phyloP scores from a whole-genome alignment of 1,140 invertebrate species.

The Drosophila repletoides region DNA sequence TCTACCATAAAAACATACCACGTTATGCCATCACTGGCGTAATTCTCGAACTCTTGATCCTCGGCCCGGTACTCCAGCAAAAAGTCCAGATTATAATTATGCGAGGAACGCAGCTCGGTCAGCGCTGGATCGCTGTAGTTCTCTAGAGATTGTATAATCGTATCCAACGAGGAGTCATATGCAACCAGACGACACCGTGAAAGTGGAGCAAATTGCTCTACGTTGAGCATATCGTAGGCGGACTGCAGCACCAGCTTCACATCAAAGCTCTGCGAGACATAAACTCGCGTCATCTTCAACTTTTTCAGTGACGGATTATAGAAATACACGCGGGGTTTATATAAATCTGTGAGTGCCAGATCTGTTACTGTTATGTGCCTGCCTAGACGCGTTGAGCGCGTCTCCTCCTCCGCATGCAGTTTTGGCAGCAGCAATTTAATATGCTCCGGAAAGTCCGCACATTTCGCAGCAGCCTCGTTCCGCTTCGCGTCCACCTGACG shows the following conservation, averaged over 20 bases:
- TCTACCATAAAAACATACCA: conserved; percentile 87
- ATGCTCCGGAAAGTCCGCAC: conserved; percentile 89
- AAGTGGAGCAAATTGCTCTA: conserved; percentile 85
- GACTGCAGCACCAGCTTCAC: conserved; percentile 85
- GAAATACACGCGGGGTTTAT: conserved; percentile 87
- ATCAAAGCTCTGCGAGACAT: conserved; percentile 84
- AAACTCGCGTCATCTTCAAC: conserved; percentile 84
- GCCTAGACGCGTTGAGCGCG: conserved; percentile 84
- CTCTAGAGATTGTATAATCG: conserved; percentile 89
- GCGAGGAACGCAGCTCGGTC: conserved; percentile 62
- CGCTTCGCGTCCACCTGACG: conserved; percentile 89
- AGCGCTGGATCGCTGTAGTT: conserved; percentile 84
- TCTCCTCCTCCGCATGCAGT: conserved; percentile 87
- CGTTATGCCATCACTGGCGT: conserved; percentile 86
- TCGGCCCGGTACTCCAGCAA: conserved; percentile 87
- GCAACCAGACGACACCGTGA: conserved; percentile 89
- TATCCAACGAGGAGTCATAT: conserved; percentile 87
- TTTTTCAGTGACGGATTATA: conserved; percentile 85
- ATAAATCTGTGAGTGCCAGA: conserved; percentile 83
- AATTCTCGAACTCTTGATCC: conserved; percentile 86
- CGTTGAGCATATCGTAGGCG: conserved; percentile 85
- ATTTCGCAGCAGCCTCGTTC: conserved; percentile 87
- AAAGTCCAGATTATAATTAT: conserved; percentile 83
- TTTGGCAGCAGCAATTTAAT: conserved; percentile 87
- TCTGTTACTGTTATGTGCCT: conserved; percentile 62